Evolutionary conservation across 2,113 vertebrate species (phyloP), one percentile per base, ranked within the genome.

Genomic region (Hirundichthys speculiger): DNA sequence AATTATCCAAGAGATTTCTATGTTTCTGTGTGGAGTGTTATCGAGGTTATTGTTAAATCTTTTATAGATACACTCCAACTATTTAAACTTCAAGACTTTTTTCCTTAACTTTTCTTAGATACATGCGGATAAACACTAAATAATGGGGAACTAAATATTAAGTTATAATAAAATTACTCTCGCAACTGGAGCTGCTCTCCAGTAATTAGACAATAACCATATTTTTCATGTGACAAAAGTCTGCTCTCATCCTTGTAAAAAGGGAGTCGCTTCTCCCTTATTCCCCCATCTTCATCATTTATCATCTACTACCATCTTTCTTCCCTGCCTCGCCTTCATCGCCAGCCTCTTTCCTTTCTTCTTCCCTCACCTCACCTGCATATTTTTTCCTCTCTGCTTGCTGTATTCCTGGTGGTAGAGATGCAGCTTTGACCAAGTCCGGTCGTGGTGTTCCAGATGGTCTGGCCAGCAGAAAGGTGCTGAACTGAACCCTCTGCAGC

Each of bases 391-490:
- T n/a, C n/a, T n/a, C 59, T 59, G 24, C 34, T 65, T 5, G 2
- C 64, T 8, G 34, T 53, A 55, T 69, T 51, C 61, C 64, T 22
- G 60, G 61, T 49, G 62, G 53, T n/a, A 49, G 43, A 73, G 77
- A 51, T 13, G 6, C 0, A 27, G 61, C 55, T 59, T 39, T 15
- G 52, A 64, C 57, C 75, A 25, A 25, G 50, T 64, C 61, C n/a
- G n/a, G 67, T 75, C 46, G 19, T 1, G n/a, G 57, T 56, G 50
- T 69, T 87, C 81, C 80, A 88, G 83, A 88, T 89, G 87, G 82
- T 83, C 79, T 25, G 40, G 49, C 74, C 66, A 65, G 77, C 76
- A 76, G 56, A 67, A 47, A 73, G 74, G 69, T 77, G 55, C 27
- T n/a, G 57, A 80, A 57, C 55, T 74, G 72, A 84, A 64, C 82